Percentiles rank a stretch among this genome's conserved stretches.
phyloP scores from a whole-genome alignment of 2,797 vertebrate species.

The Pempheris klunzingeri region DNA sequence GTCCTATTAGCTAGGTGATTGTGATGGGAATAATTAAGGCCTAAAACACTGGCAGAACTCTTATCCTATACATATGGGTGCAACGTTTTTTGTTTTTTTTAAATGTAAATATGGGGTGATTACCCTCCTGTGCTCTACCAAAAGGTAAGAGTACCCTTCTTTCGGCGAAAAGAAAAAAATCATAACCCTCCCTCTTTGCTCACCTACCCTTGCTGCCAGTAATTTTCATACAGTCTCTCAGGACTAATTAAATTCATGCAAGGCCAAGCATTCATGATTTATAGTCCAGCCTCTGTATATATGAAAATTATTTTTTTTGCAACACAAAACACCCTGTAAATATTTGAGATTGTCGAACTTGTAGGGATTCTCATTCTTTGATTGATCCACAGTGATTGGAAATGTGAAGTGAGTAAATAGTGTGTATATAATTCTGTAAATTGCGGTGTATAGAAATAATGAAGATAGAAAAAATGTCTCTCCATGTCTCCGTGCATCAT shows the following conservation, averaged over 20 bases:
- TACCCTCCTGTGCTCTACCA: not conserved
- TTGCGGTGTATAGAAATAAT: not conserved
- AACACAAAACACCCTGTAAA: slow-evolving; percentile 19
- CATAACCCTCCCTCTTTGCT: too few relatives aligned
- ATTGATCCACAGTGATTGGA: not conserved
- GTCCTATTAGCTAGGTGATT: too few relatives aligned
- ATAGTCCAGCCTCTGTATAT: not conserved
- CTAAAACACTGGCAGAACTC: too few relatives aligned
- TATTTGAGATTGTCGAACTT: slow-evolving; percentile 9
- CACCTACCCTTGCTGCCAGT: not conserved
- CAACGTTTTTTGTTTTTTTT: too few relatives aligned
- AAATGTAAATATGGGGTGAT: not conserved
- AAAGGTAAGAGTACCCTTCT: not conserved
- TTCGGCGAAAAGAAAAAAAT: not conserved
- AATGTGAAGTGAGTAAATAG: not conserved
- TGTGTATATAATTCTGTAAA: not conserved
- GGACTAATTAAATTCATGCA: too few relatives aligned
- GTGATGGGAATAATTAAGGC: too few relatives aligned
- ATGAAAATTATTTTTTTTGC: too few relatives aligned
- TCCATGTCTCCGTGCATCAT: not conserved
- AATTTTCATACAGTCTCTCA: not conserved
- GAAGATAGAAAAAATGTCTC: not conserved
- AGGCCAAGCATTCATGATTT: not conserved
- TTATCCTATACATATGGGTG: too few relatives aligned
- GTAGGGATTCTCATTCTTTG: not conserved